Base-by-base conservation (phyloP, 2,113 vertebrate genomes). In the Microcebus tavaratra region DNA sequence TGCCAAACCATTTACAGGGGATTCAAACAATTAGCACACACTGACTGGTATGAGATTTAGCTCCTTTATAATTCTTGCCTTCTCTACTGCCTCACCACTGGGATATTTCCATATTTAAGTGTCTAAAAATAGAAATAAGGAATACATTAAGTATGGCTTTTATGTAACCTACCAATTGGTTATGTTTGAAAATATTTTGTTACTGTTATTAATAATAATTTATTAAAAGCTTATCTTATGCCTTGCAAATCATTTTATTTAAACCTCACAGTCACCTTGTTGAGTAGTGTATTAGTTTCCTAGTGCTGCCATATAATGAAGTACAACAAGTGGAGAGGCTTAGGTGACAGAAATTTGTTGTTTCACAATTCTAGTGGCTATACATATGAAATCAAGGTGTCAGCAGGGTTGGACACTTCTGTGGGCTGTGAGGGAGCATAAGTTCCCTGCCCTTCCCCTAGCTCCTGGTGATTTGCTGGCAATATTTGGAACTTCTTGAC, bases 1-100 rank as follows among this genome's bases (percentile, higher is more conserved):
- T 95, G 93, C 93, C 93, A 97, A 96, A 85, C 63, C 80, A 88
- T 97, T 94, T 97, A 93, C 20, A 88, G 45, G 29, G 57, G 87
- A 97, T 80, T 93, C 94, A 91, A 61, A 93, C 79, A 97, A 93
- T 97, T 96, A 97, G 53, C 72, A 90, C 34, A 93, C 36, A 93
- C 50, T 68, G 72, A 45, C 65, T 94, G 72, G 59, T 63, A 29
- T 82, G 75, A 91, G 61, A 91, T 92, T 95, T 94, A 85, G 93
- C 88, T 93, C 29, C 23, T 84, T 93, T 90, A 39, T 88, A 94
- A 85, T 90, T 88, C 50, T 8, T 80, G 20, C 36, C 27, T 42
- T 92, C 36, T 27, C n/a, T 68, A 59, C 45, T 89, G 61, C 8
- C 25, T 50, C 61, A 29, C 9, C 17, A 78, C 55, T 8, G 86